Conservation (phyloP, 2,113 vertebrate species). For the Oxyura jamaicensis region DNA sequence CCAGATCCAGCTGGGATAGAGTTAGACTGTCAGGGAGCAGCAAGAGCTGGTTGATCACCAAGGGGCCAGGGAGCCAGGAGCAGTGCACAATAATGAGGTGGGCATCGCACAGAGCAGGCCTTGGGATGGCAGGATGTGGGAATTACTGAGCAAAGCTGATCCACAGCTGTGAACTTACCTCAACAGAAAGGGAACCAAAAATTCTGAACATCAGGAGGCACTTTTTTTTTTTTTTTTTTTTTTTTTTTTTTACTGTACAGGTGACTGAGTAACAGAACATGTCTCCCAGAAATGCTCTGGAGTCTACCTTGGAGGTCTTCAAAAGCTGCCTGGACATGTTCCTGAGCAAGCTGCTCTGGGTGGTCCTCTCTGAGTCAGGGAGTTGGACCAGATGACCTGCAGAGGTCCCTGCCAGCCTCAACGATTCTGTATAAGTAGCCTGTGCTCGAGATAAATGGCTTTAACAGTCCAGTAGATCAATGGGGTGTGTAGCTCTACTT, state of each 20-base stretch:
- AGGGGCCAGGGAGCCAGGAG: not conserved
- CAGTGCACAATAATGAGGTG: fast-evolving
- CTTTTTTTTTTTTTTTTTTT: not conserved
- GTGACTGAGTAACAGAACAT: not conserved
- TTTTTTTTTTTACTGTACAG: not conserved
- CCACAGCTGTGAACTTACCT: not conserved
- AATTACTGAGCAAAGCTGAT: not conserved
- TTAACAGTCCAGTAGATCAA: not conserved
- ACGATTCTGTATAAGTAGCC: not conserved
- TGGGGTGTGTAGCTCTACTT: not conserved
- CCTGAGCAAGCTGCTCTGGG: not conserved
- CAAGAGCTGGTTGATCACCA: not conserved
- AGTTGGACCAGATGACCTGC: not conserved
- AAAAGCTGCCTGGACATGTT: not conserved
- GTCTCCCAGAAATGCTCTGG: not conserved
- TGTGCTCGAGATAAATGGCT: not conserved
- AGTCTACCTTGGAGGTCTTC: not conserved
- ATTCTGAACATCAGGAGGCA: not conserved
- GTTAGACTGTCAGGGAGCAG: not conserved
- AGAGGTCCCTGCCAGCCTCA: too few species aligned
- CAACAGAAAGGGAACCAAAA: not conserved
- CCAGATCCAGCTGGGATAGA: not conserved
- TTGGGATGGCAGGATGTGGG: not conserved
- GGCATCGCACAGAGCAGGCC: not conserved
- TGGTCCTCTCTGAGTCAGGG: not conserved